Evolutionary conservation across 2,113 vertebrate genomes (phyloP).

Genomic region (Melospiza georgiana): DNA sequence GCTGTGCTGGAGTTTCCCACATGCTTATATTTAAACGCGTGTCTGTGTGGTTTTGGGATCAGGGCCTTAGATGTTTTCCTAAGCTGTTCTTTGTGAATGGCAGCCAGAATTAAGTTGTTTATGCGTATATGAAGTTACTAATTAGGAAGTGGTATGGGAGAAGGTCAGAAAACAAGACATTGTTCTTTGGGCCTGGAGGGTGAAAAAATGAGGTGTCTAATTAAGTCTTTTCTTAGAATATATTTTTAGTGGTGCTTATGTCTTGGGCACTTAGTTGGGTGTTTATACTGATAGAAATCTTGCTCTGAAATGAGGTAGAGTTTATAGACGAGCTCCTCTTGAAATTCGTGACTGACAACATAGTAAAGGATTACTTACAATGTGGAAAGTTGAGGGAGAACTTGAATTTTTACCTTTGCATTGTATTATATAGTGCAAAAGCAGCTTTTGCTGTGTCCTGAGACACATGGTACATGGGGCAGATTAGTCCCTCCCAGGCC

Average conservation of each 20-base stretch:
- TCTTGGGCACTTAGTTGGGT: neutral
- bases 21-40: neutral
- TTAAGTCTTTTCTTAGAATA: neutral
- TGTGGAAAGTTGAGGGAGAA: neutral
- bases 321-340: neutral
- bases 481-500: neutral
- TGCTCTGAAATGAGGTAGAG: neutral
- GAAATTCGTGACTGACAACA: neutral
- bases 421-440: neutral
- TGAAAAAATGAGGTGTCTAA: neutral
- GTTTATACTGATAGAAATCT: neutral
- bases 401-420: neutral
- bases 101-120: neutral
- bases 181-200: neutral
- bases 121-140: neutral
- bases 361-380: neutral
- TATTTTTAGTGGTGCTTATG: neutral
- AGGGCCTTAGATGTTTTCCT: neutral
- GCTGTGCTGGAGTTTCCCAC: neutral
- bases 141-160: neutral
- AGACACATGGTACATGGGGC: neutral
- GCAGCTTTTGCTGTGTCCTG: neutral
- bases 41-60: neutral
- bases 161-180: neutral
- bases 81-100: neutral